Conservation (phyloP, 2,797 vertebrate genomes). For the Premnoplex brunnescens region DNA sequence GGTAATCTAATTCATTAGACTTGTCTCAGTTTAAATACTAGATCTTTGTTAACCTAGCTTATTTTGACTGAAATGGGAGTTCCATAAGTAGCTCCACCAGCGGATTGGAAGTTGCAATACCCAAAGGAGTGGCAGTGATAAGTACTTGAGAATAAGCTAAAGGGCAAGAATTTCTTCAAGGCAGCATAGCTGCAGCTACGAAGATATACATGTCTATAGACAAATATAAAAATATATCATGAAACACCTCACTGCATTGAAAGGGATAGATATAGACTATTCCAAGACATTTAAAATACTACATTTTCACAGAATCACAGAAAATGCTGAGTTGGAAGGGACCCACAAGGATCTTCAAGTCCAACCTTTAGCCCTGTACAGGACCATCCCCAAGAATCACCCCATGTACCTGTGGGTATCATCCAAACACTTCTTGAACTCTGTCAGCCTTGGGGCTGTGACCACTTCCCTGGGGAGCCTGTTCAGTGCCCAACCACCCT, state of each 20-base stretch:
- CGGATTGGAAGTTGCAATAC: neutral
- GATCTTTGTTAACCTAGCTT: neutral
- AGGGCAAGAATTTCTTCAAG: neutral
- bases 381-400: neutral
- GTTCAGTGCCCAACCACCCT: neutral
- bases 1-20: neutral
- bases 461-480: neutral
- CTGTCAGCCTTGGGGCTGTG: neutral
- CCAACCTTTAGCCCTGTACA: neutral
- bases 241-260: neutral
- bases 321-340: neutral
- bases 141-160: neutral
- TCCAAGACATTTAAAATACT: neutral
- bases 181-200: neutral
- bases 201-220: neutral
- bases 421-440: neutral
- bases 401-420: neutral
- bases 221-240: neutral
- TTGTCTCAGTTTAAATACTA: neutral
- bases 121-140: neutral
- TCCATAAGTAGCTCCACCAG: neutral
- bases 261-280: neutral
- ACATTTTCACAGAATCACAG: neutral
- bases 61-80: neutral
- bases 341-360: neutral